These are phyloP conservation scores for Drosophila nannoptera DNA, from an alignment of 1,140 invertebrate genomes.

Conservation along the genomic window DNA sequence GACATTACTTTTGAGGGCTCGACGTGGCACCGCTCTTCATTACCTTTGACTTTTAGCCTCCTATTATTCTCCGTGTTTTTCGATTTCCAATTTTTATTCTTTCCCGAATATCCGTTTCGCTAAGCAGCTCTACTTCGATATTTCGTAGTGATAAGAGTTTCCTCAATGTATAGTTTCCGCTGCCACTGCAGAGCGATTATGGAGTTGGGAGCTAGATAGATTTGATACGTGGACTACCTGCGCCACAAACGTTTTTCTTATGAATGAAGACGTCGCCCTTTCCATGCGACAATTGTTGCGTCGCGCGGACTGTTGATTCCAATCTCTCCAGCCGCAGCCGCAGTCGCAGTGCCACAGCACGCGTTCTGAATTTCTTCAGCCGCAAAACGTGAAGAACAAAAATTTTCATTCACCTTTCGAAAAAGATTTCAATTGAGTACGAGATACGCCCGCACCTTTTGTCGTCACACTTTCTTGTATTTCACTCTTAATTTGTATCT, in stretches of 20 bases:
- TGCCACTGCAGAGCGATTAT: constrained; percentile 29
- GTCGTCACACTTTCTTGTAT: constrained; percentile 10
- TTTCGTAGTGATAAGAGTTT: constrained; percentile 38
- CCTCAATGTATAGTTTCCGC: constrained; percentile 59
- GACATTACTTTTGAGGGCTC: too few relatives aligned
- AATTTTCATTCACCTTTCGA: constrained; percentile 59
- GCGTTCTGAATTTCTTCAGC: constrained; percentile 49
- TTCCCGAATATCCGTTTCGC: constrained; percentile 4
- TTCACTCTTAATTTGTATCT: constrained; percentile 52
- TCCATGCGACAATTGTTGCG: constrained; percentile 38
- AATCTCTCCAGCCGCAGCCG: constrained; percentile 16
- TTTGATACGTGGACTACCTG: constrained; percentile 37
- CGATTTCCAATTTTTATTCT: not conserved
- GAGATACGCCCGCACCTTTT: constrained; percentile 51
- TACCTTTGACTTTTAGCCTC: too few relatives aligned
- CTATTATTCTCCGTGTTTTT: not conserved
- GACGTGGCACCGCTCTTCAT: too few relatives aligned
- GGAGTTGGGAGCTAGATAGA: constrained; percentile 2
- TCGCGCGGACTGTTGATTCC: constrained; percentile 39
- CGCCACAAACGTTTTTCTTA: constrained; percentile 35
- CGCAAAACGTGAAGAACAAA: constrained; percentile 32
- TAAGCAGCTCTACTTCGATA: not conserved
- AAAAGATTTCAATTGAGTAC: constrained; percentile 34
- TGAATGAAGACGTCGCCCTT: constrained; percentile 57
- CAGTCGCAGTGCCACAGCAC: constrained; percentile 37